Conservation (phyloP, 2,113 vertebrate species). For the Pteronura brasiliensis region DNA sequence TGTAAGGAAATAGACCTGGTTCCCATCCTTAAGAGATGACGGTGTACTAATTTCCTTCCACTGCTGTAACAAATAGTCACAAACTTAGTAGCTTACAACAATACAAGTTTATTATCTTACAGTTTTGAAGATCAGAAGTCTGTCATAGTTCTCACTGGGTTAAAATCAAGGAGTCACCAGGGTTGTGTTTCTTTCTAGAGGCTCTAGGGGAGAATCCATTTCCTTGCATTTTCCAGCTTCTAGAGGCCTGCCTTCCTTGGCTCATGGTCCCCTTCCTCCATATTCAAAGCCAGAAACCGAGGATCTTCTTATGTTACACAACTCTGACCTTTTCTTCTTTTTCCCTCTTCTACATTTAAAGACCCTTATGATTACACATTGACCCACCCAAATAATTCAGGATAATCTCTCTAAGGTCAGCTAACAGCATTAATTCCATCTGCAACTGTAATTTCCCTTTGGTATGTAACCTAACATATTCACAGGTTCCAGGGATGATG, state of each 20-base stretch:
- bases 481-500: background rate
- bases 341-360: background rate
- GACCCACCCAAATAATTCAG: slow-evolving; percentile 34
- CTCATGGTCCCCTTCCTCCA: background rate
- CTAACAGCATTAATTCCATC: background rate
- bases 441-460: background rate
- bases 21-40: background rate
- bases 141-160: background rate
- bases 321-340: background rate
- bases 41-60: background rate
- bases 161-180: background rate
- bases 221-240: background rate
- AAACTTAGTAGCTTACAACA: background rate
- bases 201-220: background rate
- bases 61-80: background rate
- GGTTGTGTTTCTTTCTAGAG: background rate
- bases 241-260: background rate
- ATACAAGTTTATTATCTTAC: background rate
- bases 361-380: background rate
- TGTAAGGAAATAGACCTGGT: background rate
- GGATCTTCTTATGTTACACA: background rate
- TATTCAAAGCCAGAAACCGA: background rate
- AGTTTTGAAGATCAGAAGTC: background rate
- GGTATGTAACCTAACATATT: background rate
- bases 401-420: slow-evolving; percentile 5